Evolutionary conservation across 2,888 invertebrate genomes (phyloP), one percentile per base, ranked within the genome.

Genomic region (Crepidodera aurea): DNA sequence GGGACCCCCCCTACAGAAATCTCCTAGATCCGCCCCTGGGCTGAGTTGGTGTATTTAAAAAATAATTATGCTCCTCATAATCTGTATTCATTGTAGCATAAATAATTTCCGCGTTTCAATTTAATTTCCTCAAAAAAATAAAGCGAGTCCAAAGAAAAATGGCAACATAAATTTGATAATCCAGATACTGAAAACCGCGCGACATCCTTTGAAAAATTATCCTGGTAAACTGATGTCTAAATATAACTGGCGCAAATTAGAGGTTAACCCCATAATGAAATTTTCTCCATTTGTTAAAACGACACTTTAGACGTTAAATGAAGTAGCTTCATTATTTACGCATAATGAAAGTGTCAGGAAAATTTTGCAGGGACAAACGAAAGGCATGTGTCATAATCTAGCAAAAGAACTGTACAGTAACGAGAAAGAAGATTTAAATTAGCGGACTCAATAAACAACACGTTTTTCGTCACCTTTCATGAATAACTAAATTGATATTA

Each of bases 251-350:
- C 1, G 18, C 22, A 44, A 55, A 55, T 55, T 55, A 32, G 32
- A 44, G 42, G 55, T 42, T 55, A 55, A 48, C 48, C 19, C 12
- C 55, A 27, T 44, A 29, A 44, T 55, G 55, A 55, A 55, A 44
- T 44, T 48, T 55, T 46, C 34, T 13, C 7, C 25, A 46, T 46
- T 46, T 25, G 37, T 48, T 37, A 56, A 48, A 56, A 37, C 37
- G 56, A 56, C 46, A 56, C 22, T 56, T 46, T 7, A 15, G 56
- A 46, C 56, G 56, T 34, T 18, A 56, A 25, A n/a, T 39, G 37
- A 37, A 56, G 56, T 56, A 56, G 46, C 48, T 48, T 56, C 56
- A 56, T 56, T 56, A 56, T 46, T 46, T 37, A 46, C 48, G 56
- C 37, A 46, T 56, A 48, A 56, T 48, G 56, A 56, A 56, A 34